Percentiles rank a stretch among this genome's conserved stretches.
These are phyloP conservation scores for Griposia aprilina DNA, from an alignment of 2,888 invertebrate genomes.

Conservation along the genomic window DNA sequence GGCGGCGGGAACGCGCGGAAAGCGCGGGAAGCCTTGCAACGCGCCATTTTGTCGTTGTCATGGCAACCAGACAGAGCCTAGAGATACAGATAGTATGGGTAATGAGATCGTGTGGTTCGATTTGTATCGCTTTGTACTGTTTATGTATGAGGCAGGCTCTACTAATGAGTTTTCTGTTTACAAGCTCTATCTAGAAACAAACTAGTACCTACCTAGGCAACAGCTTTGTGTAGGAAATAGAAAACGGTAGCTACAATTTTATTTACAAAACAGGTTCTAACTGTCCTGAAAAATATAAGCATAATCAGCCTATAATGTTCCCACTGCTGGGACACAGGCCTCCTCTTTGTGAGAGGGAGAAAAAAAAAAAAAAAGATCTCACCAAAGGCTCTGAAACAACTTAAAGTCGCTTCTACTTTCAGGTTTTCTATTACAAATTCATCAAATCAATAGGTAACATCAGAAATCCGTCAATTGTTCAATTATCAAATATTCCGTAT, in stretches of 20 bases:
- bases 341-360: too few species aligned
- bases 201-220: neutral
- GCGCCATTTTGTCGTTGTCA: constrained; percentile 79
- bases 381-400: neutral
- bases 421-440: neutral
- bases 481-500: constrained; percentile 2
- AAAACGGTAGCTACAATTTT: neutral
- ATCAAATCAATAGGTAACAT: neutral
- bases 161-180: constrained; percentile 30
- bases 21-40: constrained; percentile 78
- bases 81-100: constrained; percentile 26
- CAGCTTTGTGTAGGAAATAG: neutral
- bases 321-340: too few species aligned
- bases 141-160: constrained; percentile 2
- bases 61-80: constrained; percentile 69
- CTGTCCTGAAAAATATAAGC: too few species aligned
- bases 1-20: constrained; percentile 73
- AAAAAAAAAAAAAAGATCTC: neutral
- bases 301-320: too few species aligned
- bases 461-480: neutral
- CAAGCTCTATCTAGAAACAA: neutral
- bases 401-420: neutral
- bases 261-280: neutral
- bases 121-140: constrained; percentile 29
- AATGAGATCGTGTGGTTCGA: constrained; percentile 44